Evolutionary conservation across 2,113 vertebrate species (phyloP).

Genomic region (Raja brachyura): DNA sequence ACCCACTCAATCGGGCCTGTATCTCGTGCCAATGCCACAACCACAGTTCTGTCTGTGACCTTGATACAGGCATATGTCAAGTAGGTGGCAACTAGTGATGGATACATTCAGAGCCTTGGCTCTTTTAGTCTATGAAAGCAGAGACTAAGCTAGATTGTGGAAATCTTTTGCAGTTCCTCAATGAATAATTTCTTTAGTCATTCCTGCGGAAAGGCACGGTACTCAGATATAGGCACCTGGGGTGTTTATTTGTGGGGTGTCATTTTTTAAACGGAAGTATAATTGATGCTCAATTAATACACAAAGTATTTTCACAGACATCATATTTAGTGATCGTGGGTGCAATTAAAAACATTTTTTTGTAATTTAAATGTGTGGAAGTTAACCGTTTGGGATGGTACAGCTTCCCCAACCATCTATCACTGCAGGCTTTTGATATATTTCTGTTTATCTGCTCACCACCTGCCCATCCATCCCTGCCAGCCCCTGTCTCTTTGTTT

Average conservation of each 20-base stretch:
- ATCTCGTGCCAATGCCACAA: conserved; percentile 77
- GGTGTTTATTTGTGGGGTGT: neutral
- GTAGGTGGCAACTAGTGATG: conserved; percentile 52
- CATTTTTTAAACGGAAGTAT: neutral
- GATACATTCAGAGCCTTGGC: neutral
- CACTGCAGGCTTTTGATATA: no score
- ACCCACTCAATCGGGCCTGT: conserved; percentile 58
- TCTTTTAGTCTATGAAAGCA: neutral
- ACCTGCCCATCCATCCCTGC: no score
- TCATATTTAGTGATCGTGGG: neutral
- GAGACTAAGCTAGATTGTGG: neutral
- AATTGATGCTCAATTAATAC: neutral
- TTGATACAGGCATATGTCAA: conserved; percentile 73
- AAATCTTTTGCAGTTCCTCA: neutral
- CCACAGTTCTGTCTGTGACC: conserved; percentile 76
- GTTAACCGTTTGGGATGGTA: no score
- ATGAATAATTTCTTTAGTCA: neutral
- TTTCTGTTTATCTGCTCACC: no score
- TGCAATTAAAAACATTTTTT: neutral
- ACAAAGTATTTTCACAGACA: neutral
- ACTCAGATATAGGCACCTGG: neutral
- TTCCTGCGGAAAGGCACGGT: neutral
- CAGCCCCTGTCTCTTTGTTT: no score
- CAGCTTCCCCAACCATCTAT: no score
- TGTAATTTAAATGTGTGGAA: neutral